Evolutionary conservation across 2,888 invertebrate species (phyloP).

Genomic region (Tetragonisca angustula): DNA sequence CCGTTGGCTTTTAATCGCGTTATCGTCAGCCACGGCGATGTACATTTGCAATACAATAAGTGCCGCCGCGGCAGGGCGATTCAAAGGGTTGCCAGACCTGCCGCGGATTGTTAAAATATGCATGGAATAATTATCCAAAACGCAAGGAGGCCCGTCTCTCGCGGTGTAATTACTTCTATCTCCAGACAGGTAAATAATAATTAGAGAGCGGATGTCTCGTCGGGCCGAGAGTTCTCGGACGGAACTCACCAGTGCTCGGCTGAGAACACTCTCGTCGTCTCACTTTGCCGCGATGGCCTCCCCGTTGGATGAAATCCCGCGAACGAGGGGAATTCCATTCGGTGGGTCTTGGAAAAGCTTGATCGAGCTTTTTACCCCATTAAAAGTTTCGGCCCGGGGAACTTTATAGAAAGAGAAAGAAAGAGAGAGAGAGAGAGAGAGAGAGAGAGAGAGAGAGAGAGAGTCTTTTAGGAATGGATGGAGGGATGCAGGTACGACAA

Average conservation of each 20-base stretch:
- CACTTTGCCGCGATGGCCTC: background rate
- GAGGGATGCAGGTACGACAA: no score
- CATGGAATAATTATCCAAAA: conserved; percentile 60
- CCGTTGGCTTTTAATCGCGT: conserved; percentile 36
- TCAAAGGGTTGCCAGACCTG: conserved; percentile 43
- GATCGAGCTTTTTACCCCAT: background rate
- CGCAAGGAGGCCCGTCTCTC: conserved; percentile 42
- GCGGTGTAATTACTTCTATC: conserved; percentile 47
- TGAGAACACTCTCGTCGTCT: no score
- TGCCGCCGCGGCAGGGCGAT: conserved; percentile 31
- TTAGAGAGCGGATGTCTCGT: conserved; percentile 2
- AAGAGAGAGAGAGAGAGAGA: background rate
- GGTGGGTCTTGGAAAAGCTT: background rate
- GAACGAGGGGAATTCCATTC: background rate
- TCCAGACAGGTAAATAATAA: conserved; percentile 44
- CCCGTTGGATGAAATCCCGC: background rate
- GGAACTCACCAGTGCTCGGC: no score
- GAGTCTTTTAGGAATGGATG: no score
- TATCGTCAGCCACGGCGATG: conserved; percentile 28
- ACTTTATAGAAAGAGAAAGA: background rate
- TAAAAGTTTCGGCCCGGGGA: no score
- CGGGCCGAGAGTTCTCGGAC: no score
- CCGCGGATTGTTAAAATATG: conserved; percentile 53
- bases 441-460: no score
- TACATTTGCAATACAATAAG: conserved; percentile 60